Percentiles rank a stretch among this genome's conserved stretches.
Conservation (phyloP, 2,113 vertebrate species). For the Phylloscopus whistleri region DNA sequence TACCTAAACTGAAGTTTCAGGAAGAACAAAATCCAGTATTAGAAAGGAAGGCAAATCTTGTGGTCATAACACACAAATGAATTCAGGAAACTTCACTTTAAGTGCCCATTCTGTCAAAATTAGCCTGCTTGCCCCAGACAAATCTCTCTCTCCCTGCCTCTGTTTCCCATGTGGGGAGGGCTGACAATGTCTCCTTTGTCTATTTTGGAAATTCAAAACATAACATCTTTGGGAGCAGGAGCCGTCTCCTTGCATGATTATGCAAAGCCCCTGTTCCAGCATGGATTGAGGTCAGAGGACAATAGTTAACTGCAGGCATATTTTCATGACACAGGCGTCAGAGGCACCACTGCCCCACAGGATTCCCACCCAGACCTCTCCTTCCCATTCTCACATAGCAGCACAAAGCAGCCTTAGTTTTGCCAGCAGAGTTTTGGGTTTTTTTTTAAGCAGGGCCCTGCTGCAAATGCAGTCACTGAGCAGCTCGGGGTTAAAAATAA, state of each 20-base stretch:
- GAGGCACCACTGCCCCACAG: background rate
- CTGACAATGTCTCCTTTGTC: conserved; percentile 44
- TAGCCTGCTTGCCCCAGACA: background rate
- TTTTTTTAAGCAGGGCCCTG: background rate
- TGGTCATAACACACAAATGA: background rate
- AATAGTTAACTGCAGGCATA: conserved; percentile 2
- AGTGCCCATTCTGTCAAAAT: background rate
- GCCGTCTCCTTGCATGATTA: background rate
- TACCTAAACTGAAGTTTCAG: background rate
- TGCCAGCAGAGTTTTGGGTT: background rate
- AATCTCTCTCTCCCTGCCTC: background rate
- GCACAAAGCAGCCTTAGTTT: conserved; percentile 23
- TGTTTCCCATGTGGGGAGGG: background rate
- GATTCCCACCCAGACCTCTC: background rate
- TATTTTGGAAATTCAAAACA: conserved; percentile 2
- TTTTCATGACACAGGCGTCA: background rate
- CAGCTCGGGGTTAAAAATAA: background rate
- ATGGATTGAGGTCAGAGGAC: conserved; percentile 34
- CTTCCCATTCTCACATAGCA: background rate
- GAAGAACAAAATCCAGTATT: background rate
- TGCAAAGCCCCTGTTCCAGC: conserved; percentile 25
- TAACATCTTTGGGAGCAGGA: background rate
- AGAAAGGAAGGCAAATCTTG: background rate
- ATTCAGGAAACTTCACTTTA: background rate
- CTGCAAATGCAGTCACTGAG: background rate